phyloP scores from a whole-genome alignment of 2,113 vertebrate species.

The Porphyrio hochstetteri region DNA sequence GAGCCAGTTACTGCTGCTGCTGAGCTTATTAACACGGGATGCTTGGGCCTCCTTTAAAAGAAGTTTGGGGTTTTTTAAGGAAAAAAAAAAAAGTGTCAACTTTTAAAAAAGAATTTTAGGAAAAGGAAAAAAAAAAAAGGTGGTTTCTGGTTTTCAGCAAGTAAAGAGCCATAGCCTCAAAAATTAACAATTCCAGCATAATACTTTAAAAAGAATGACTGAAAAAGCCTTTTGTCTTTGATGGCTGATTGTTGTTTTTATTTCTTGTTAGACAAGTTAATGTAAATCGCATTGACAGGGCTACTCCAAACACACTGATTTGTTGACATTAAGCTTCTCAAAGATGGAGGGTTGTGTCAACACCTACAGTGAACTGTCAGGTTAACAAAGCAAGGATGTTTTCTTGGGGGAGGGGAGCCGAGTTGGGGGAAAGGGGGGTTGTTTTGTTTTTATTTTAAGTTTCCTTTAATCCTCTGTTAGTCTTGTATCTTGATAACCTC shows the following conservation, averaged over 20 bases:
- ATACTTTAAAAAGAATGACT: not conserved
- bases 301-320: slow-evolving; percentile 61
- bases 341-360: slow-evolving; percentile 68
- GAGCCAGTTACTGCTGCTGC: not conserved
- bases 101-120: not conserved
- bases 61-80: not conserved
- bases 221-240: slow-evolving; percentile 52
- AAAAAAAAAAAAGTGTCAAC: not conserved
- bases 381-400: slow-evolving; percentile 66
- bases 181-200: slow-evolving; percentile 28
- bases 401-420: slow-evolving; percentile 38
- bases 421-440: not conserved
- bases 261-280: slow-evolving; percentile 64
- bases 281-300: slow-evolving; percentile 65
- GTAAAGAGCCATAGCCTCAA: not conserved
- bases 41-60: not conserved
- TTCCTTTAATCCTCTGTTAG: slow-evolving; percentile 66
- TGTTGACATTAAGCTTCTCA: slow-evolving; percentile 58
- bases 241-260: slow-evolving; percentile 65
- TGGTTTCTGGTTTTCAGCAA: slow-evolving; percentile 43
- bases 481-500: slow-evolving; percentile 64
- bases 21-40: not conserved
- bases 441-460: slow-evolving; percentile 67
- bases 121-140: not conserved
- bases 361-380: slow-evolving; percentile 62